These are phyloP conservation scores for Nymphicus hollandicus DNA, from an alignment of 2,113 vertebrate species.

Conservation along the genomic window DNA sequence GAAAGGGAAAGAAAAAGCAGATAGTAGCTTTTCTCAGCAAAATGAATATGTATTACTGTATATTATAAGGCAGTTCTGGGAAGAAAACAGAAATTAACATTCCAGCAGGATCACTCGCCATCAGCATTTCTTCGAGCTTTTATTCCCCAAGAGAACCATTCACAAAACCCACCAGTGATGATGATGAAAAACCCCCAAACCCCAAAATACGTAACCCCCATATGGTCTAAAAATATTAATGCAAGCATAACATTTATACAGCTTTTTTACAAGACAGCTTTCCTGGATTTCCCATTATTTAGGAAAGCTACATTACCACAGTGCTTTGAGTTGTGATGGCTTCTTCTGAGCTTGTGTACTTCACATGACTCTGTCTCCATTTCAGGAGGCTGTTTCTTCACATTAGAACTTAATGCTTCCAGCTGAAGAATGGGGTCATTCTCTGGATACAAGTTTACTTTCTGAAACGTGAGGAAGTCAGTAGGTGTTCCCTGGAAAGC, in stretches of 20 bases:
- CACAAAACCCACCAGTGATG: not conserved
- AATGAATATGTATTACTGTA: not conserved
- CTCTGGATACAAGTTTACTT: not conserved
- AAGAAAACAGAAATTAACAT: constrained; percentile 3
- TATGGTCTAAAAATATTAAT: not conserved
- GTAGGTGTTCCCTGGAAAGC: not conserved
- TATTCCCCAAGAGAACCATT: constrained; percentile 2
- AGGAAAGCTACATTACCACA: not conserved
- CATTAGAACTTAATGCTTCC: not conserved
- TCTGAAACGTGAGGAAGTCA: not conserved
- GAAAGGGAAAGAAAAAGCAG: not conserved
- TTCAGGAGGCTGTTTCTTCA: not conserved
- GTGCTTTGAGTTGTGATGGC: fast-evolving
- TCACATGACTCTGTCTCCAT: not conserved
- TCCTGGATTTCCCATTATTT: not conserved
- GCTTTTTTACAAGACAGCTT: not conserved
- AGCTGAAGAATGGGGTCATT: not conserved
- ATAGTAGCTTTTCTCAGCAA: not conserved
- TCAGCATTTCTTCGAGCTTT: not conserved
- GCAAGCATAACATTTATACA: not conserved
- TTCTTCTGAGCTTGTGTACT: not conserved
- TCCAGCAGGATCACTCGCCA: not conserved
- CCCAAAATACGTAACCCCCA: not conserved
- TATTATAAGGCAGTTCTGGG: not conserved
- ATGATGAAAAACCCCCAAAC: not conserved